These are phyloP conservation scores for Chrysolophus pictus DNA, from an alignment of 2,797 vertebrate species.

Conservation along the genomic window DNA sequence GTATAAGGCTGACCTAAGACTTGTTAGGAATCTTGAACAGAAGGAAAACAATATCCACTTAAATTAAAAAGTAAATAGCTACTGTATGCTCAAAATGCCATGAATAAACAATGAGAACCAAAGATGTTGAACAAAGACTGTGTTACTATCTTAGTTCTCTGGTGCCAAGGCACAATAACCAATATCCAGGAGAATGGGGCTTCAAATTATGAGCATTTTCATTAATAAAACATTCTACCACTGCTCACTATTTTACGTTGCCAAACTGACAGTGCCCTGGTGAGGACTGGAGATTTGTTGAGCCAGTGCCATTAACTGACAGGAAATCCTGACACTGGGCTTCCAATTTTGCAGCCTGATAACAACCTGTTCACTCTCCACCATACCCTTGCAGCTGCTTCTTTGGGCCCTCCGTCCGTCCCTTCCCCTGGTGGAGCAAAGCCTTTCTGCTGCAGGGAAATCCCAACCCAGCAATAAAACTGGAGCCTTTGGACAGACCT, in stretches of 20 bases:
- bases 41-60: not conserved
- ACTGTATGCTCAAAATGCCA: not conserved
- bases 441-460: not conserved
- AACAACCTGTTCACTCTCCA: not conserved
- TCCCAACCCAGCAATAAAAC: not conserved
- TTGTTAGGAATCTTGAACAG: not conserved
- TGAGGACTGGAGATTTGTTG: not conserved
- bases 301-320: not conserved
- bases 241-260: not conserved
- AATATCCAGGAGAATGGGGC: not conserved
- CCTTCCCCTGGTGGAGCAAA: not conserved
- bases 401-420: not conserved
- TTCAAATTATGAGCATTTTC: not conserved
- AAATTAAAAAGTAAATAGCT: not conserved
- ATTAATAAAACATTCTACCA: not conserved
- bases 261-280: not conserved
- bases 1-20: not conserved
- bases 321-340: not conserved
- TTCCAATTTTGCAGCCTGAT: not conserved
- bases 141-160: not conserved
- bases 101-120: not conserved
- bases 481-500: fast-evolving
- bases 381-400: not conserved
- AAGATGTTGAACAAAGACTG: fast-evolving
- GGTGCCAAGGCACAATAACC: not conserved